phyloP scores from a whole-genome alignment of 2,113 vertebrate genomes.

The Phalacrocorax pelagicus region DNA sequence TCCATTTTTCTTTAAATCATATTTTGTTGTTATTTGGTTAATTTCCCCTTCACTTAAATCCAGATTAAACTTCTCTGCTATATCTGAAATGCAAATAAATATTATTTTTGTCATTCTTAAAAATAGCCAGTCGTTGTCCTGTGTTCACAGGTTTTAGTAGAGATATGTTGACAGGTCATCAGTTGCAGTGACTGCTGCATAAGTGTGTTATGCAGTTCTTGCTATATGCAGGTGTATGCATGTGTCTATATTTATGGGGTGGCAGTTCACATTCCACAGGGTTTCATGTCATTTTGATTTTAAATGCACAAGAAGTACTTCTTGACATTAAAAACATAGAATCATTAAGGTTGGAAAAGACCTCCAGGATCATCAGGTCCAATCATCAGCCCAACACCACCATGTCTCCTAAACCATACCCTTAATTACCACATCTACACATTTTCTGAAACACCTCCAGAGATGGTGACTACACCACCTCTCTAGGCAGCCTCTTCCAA shows the following conservation, averaged over 20 bases:
- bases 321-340: background rate
- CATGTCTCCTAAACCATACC: no score
- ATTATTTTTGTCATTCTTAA: background rate
- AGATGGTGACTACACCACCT: no score
- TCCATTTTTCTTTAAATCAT: slow-evolving; percentile 56
- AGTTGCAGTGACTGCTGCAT: background rate
- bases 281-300: background rate
- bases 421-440: no score
- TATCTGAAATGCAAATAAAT: slow-evolving; percentile 52
- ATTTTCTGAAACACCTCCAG: no score
- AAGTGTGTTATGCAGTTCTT: background rate
- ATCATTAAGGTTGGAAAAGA: no score
- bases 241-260: background rate
- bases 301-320: background rate
- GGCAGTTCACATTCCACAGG: background rate
- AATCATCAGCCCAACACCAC: no score
- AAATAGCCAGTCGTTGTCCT: background rate
- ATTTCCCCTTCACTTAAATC: slow-evolving; percentile 66
- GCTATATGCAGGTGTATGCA: background rate
- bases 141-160: background rate
- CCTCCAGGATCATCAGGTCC: no score
- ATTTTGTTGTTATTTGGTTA: slow-evolving; percentile 68
- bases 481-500: no score
- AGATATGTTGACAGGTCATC: background rate
- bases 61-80: slow-evolving; percentile 67